Base-by-base conservation (phyloP, 2,797 vertebrate species). In the Margarornis squamiger region DNA sequence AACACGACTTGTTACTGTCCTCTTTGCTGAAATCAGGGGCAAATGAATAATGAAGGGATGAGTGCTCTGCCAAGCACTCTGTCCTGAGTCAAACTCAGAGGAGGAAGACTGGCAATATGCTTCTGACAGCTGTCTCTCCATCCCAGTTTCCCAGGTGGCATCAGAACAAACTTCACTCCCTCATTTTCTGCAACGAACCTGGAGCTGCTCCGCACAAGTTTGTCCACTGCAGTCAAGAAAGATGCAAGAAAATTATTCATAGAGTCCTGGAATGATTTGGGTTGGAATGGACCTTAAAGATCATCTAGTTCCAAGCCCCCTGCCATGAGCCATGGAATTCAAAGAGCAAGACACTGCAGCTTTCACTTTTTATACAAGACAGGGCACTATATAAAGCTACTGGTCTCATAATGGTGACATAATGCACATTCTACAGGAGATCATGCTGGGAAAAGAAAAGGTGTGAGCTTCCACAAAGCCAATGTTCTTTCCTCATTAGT, bases 401-500 rank as follows among this genome's bases (percentile, higher is more conserved):
- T 0, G 5, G 45, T 45, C 91, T 91, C 71, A 19, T 59, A 74
- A 39, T 9, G 79, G 63, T 76, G 93, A 96, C 88, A 72, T 59
- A 92, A 81, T 41, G 14, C 87, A 49, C 58, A 21, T 43, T 74
- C 88, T 32, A 73, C 80, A 77, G 67, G 39, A 86, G 45, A 90
- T 92, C 90, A 67, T 26, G 88, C 90, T 94, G 90, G 76, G 96
- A 89, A 86, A 77, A 91, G 63, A 94, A 92, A 85, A 92, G 57
- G 61, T 43, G 38, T 55, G 67, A 95, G 88, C 57, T 73, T 91
- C 91, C 87, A 78, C 12, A 38, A 81, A 94, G 73, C 39, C 74
- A 43, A 0, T 57, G 66, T n/a, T 94, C 79, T 62, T 86, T 74
- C 54, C 71, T 94, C 71, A 77, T 93, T 93, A 95, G 80, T 29